Evolutionary conservation across 2,797 vertebrate genomes (phyloP).

Genomic region (Pampus argenteus): DNA sequence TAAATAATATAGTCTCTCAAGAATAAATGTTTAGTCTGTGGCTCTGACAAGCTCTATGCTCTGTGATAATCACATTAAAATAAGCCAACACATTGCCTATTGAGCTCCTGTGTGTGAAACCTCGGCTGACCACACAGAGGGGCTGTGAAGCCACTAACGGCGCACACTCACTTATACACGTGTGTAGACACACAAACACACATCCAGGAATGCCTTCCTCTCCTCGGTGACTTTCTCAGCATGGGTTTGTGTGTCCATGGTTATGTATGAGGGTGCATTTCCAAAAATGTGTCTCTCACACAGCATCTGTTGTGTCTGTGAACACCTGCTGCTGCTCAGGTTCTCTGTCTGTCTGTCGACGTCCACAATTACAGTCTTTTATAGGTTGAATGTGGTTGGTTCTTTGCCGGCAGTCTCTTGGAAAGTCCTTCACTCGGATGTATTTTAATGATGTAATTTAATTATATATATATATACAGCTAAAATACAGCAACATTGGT

Average conservation of each 20-base stretch:
- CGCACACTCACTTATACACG: not conserved
- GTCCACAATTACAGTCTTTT: not conserved
- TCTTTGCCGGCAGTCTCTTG: not conserved
- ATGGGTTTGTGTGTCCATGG: slow-evolving; percentile 53
- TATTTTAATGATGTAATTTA: too few relatives aligned
- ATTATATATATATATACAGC: too few relatives aligned
- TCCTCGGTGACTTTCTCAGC: slow-evolving; percentile 35
- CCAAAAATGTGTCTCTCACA: slow-evolving; percentile 46
- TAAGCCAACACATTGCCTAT: not conserved
- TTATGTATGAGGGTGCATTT: slow-evolving; percentile 63
- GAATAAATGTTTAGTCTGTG: slow-evolving; percentile 1
- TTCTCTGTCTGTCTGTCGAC: slow-evolving; percentile 20
- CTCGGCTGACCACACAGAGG: slow-evolving; percentile 71
- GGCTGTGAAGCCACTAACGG: slow-evolving; percentile 73
- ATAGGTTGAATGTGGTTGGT: not conserved
- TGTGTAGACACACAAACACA: slow-evolving; percentile 5
- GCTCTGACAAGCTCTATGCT: not conserved
- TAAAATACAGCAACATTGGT: not conserved
- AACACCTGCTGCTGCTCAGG: slow-evolving; percentile 77
- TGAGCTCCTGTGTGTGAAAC: slow-evolving; percentile 40
- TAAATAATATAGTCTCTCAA: not conserved
- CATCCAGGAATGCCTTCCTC: slow-evolving; percentile 15
- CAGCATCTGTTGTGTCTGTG: slow-evolving; percentile 71
- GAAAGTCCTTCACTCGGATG: not conserved
- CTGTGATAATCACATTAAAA: not conserved